Evolutionary conservation across 1,140 invertebrate genomes (phyloP).

Genomic region (Aporrectodea caliginosa): DNA sequence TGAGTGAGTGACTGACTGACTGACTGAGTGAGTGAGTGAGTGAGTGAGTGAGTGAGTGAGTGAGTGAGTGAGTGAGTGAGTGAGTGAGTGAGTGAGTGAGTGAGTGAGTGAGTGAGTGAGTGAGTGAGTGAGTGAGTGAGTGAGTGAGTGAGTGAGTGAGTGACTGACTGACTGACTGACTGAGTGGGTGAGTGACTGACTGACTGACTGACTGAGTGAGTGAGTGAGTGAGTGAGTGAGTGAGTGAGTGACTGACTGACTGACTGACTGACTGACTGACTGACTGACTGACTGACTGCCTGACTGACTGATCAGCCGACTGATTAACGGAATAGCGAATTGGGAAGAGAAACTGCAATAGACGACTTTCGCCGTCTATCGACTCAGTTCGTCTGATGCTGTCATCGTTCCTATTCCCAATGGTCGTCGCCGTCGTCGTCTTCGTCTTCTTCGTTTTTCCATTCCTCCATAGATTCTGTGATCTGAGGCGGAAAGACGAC

Average conservation of each 20-base stretch:
- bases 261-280: background rate
- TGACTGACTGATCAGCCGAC: no score
- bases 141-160: conserved; percentile 24
- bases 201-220: conserved; percentile 5
- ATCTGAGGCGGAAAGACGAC: no score
- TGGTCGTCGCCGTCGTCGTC: no score
- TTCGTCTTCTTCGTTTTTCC: no score
- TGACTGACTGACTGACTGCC: background rate
- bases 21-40: background rate
- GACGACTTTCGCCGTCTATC: no score
- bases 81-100: conserved; percentile 29
- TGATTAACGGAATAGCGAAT: no score
- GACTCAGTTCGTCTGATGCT: no score
- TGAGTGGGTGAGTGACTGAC: background rate
- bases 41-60: background rate
- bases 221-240: conserved; percentile 22
- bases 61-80: conserved; percentile 26
- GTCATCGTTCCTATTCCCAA: no score
- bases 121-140: conserved; percentile 28
- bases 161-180: background rate
- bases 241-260: conserved; percentile 8
- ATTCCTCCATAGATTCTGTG: no score
- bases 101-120: conserved; percentile 30
- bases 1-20: background rate
- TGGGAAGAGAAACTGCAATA: no score